These are phyloP conservation scores for Electrona antarctica DNA, from an alignment of 2,113 vertebrate genomes.

Conservation along the genomic window DNA sequence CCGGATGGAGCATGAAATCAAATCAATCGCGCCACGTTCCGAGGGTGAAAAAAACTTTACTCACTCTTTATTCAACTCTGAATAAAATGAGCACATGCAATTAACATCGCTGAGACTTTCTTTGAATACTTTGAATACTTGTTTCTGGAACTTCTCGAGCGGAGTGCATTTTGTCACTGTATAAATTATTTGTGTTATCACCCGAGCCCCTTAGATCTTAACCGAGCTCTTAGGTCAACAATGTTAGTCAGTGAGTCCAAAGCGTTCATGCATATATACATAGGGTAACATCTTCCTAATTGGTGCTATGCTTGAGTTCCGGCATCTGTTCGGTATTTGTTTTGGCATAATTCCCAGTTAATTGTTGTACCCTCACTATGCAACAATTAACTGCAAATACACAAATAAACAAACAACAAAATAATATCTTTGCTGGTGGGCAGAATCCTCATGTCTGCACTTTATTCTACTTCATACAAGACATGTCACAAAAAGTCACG, in stretches of 20 bases:
- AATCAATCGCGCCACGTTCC: neutral
- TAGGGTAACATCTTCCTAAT: slow-evolving; percentile 1
- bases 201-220: neutral
- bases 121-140: slow-evolving; percentile 19
- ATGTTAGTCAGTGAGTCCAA: neutral
- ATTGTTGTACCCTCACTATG: neutral
- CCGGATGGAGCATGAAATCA: slow-evolving; percentile 57
- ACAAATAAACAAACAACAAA: too few species aligned
- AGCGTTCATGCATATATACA: neutral
- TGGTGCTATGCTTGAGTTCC: slow-evolving; percentile 10
- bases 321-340: slow-evolving; percentile 14
- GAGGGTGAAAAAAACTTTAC: slow-evolving; percentile 47
- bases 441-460: too few species aligned
- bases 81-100: slow-evolving; percentile 23
- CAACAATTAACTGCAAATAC: too few species aligned
- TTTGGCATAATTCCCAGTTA: slow-evolving; percentile 3
- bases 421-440: too few species aligned
- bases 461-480: too few species aligned
- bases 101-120: slow-evolving; percentile 30
- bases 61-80: too few species aligned
- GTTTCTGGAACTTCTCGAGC: neutral
- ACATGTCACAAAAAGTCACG: too few species aligned
- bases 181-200: neutral
- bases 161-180: neutral
- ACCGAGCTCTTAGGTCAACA: neutral